phyloP scores from a whole-genome alignment of 2,797 vertebrate species.

The Sebastes reedi region DNA sequence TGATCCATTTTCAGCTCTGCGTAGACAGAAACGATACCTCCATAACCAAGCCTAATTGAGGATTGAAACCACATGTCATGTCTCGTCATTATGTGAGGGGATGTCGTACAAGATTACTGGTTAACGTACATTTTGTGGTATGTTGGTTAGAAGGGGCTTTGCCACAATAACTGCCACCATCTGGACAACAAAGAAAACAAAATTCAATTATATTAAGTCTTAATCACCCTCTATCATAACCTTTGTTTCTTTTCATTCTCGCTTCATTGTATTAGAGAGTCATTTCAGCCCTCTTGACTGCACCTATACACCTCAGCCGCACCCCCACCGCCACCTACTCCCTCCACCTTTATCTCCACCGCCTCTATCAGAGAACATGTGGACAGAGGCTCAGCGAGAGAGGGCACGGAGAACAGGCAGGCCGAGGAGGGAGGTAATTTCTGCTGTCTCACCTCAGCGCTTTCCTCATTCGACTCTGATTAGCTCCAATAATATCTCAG shows the following conservation, averaged over 20 bases:
- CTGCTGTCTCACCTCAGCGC: constrained; percentile 90
- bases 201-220: constrained; percentile 30
- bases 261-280: constrained; percentile 46
- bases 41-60: not conserved
- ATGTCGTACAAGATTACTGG: not conserved
- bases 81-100: not conserved
- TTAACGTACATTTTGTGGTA: not conserved
- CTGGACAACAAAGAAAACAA: not conserved
- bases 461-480: constrained; percentile 94
- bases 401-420: constrained; percentile 80
- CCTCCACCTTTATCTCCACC: constrained; percentile 39
- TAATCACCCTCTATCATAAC: constrained; percentile 40
- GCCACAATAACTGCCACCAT: not conserved
- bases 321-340: not conserved
- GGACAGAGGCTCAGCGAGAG: constrained; percentile 76
- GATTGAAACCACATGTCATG: not conserved
- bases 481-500: constrained; percentile 92
- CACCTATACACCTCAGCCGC: constrained; percentile 6
- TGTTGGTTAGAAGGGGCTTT: not conserved
- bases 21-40: constrained; percentile 11
- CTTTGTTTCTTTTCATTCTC: constrained; percentile 38
- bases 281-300: constrained; percentile 40
- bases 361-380: constrained; percentile 58
- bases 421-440: constrained; percentile 87
- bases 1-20: constrained; percentile 28